Conservation (phyloP, 2,113 vertebrate genomes). For the Girardinichthys multiradiatus region DNA sequence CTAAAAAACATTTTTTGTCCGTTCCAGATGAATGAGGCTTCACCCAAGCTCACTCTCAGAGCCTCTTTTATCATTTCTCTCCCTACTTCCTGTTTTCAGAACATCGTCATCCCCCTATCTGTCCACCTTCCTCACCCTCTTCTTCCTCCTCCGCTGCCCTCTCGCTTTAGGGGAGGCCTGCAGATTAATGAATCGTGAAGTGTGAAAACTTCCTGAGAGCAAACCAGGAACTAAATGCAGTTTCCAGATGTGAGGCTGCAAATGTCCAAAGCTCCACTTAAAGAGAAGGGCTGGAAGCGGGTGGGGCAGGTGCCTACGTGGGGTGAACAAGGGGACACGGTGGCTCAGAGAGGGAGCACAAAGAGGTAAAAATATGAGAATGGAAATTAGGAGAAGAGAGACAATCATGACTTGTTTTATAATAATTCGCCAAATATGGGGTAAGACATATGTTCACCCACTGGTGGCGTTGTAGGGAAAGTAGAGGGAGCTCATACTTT, state of each 20-base stretch:
- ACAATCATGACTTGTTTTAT: neutral
- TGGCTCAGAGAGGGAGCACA: constrained; percentile 7
- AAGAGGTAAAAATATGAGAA: constrained; percentile 3
- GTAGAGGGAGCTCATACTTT: neutral
- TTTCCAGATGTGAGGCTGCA: constrained; percentile 87
- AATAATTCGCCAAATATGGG: neutral
- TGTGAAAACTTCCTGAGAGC: constrained; percentile 93
- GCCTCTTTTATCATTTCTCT: constrained; percentile 25
- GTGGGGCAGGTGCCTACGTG: neutral
- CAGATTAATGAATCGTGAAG: constrained; percentile 93
- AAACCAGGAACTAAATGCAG: constrained; percentile 79
- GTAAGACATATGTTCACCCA: neutral
- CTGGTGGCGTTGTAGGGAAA: neutral
- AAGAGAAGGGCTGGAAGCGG: constrained; percentile 28
- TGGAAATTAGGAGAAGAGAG: neutral
- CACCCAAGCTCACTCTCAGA: constrained; percentile 1
- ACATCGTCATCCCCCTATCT: constrained; percentile 35
- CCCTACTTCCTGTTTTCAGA: constrained; percentile 25
- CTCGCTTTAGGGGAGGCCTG: constrained; percentile 58
- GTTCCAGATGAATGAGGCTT: neutral
- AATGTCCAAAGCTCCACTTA: constrained; percentile 49
- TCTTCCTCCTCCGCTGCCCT: constrained; percentile 37
- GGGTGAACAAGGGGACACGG: constrained; percentile 20
- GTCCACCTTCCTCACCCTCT: constrained; percentile 1
- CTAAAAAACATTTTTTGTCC: neutral